phyloP scores from a whole-genome alignment of 2,888 invertebrate genomes.

The Tenodera sinensis region DNA sequence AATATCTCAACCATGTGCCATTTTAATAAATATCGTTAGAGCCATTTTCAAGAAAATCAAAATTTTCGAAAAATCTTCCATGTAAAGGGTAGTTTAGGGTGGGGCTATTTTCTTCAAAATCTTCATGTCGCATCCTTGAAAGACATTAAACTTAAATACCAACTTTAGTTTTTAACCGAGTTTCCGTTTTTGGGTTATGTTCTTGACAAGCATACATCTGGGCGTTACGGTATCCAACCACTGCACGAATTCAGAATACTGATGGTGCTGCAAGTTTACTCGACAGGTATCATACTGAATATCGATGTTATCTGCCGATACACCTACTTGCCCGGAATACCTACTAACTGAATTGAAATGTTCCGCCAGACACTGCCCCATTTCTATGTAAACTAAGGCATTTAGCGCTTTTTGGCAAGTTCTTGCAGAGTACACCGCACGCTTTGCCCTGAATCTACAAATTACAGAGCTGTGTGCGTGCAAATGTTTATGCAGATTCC shows the following conservation, averaged over 20 bases:
- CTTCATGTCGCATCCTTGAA: too few relatives aligned
- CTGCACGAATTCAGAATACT: neutral
- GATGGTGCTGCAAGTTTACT: neutral
- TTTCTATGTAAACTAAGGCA: neutral
- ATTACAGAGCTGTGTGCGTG: neutral
- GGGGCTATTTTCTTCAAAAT: too few relatives aligned
- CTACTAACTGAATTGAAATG: neutral
- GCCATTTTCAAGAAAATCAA: too few relatives aligned
- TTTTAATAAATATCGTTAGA: too few relatives aligned
- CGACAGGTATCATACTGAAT: neutral
- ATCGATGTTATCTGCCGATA: neutral
- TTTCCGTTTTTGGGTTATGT: too few relatives aligned
- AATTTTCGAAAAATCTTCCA: too few relatives aligned
- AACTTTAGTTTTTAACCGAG: too few relatives aligned
- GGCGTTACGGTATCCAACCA: neutral
- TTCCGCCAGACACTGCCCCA: neutral
- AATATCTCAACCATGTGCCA: too few relatives aligned
- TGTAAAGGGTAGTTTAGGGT: too few relatives aligned
- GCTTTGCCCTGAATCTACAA: neutral
- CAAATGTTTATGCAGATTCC: neutral
- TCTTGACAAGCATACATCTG: too few relatives aligned
- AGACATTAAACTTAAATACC: too few relatives aligned
- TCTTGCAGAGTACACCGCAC: too few relatives aligned
- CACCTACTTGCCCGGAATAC: neutral
- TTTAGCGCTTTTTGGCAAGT: neutral